phyloP scores from a whole-genome alignment of 2,888 invertebrate species.

The Cotesia congregata region DNA sequence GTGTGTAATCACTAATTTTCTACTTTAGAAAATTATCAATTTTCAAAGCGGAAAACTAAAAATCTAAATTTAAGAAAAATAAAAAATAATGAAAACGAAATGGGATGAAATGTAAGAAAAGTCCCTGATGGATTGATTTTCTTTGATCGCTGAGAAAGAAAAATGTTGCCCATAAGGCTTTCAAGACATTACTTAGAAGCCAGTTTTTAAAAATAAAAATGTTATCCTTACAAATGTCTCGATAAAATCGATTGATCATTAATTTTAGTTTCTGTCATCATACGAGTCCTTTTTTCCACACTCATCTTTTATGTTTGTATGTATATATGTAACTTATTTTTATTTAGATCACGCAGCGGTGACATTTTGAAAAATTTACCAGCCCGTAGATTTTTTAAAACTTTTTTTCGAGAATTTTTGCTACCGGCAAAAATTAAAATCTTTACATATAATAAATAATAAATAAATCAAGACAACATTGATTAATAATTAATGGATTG shows the following conservation, averaged over 20 bases:
- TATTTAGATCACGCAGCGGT: not conserved
- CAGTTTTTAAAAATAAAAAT: not conserved
- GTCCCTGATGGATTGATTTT: not conserved
- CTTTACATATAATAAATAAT: too few species aligned
- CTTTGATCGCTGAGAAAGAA: constrained; percentile 1
- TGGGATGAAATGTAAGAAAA: not conserved
- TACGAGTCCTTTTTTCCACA: not conserved
- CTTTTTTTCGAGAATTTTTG: not conserved
- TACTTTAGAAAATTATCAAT: too few species aligned
- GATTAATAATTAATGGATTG: too few species aligned
- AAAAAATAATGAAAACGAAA: not conserved
- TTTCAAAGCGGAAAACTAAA: too few species aligned
- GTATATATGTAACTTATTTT: constrained; percentile 1
- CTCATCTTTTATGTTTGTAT: not conserved
- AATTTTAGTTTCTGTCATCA: not conserved
- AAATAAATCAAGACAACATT: too few species aligned
- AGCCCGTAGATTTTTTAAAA: not conserved
- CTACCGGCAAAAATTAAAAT: too few species aligned
- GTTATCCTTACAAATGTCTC: not conserved
- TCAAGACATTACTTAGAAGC: not conserved
- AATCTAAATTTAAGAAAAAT: too few species aligned
- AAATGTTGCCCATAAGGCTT: not conserved
- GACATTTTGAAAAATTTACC: not conserved
- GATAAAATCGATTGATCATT: not conserved
- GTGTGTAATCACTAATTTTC: too few species aligned